These are phyloP conservation scores for Rhea pennata DNA, from an alignment of 2,113 vertebrate genomes.

Conservation along the genomic window DNA sequence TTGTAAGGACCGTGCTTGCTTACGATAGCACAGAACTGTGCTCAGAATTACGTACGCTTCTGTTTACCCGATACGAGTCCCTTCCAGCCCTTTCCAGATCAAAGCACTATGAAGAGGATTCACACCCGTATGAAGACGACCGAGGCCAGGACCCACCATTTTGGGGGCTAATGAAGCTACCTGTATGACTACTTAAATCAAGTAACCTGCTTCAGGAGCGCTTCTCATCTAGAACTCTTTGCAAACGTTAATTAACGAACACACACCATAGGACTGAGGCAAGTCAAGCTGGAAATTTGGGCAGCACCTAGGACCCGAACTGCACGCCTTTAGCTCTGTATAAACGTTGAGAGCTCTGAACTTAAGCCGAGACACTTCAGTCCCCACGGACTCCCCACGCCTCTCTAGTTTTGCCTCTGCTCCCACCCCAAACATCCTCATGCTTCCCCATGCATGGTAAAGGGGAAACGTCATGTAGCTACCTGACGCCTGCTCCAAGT, in stretches of 20 bases:
- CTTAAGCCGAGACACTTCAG: neutral
- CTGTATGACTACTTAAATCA: neutral
- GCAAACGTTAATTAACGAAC: neutral
- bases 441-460: neutral
- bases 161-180: neutral
- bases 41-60: neutral
- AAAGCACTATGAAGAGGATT: neutral
- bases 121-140: neutral
- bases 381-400: neutral
- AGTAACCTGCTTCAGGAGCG: neutral
- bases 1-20: neutral
- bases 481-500: neutral
- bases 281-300: neutral
- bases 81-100: neutral
- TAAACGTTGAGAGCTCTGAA: neutral
- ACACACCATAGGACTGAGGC: neutral
- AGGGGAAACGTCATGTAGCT: neutral
- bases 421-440: rapidly evolving
- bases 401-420: neutral
- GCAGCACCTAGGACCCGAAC: neutral
- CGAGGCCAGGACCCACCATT: neutral
- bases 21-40: neutral
- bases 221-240: neutral
- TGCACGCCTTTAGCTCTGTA: neutral
- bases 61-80: neutral